Percentiles rank a stretch among this genome's conserved stretches.
These are phyloP conservation scores for Microdon myrmicae DNA, from an alignment of 2,888 invertebrate species.

Conservation along the genomic window DNA sequence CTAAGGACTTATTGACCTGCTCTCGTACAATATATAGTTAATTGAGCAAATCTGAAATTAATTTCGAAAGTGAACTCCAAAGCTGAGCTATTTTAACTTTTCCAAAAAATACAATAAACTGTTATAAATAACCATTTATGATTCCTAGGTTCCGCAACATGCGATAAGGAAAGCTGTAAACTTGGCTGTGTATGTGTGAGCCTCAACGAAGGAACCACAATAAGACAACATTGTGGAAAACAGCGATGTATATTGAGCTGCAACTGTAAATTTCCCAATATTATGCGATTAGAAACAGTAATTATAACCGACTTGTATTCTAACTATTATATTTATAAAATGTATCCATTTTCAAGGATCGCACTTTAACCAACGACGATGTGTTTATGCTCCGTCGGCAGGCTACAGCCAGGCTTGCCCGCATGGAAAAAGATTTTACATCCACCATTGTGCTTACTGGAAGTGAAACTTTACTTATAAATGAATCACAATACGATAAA, in stretches of 20 bases:
- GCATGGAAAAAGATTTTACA: conserved; percentile 78
- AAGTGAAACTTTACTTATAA: conserved; percentile 74
- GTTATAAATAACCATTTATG: conserved; percentile 1
- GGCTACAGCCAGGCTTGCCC: conserved; percentile 70
- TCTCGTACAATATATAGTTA: too few species aligned
- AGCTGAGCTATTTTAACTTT: too few species aligned
- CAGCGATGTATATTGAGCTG: conserved; percentile 68
- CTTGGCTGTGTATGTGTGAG: conserved; percentile 77
- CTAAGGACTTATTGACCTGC: too few species aligned
- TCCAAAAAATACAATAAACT: too few species aligned
- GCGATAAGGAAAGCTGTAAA: conserved; percentile 70
- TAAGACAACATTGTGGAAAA: conserved; percentile 73
- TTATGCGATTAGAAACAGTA: conserved; percentile 63
- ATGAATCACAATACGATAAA: conserved; percentile 67
- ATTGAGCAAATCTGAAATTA: too few species aligned
- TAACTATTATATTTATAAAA: not conserved
- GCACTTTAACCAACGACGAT: conserved; percentile 62
- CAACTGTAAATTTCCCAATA: conserved; percentile 62
- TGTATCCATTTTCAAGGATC: conserved; percentile 55
- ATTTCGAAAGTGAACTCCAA: too few species aligned
- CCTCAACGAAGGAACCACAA: conserved; percentile 66
- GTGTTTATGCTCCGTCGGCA: conserved; percentile 64
- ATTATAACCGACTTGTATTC: too few species aligned
- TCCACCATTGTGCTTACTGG: conserved; percentile 76
- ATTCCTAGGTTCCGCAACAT: conserved; percentile 59